Conservation (phyloP, 1,140 invertebrate genomes). For the Adelges cooleyi region DNA sequence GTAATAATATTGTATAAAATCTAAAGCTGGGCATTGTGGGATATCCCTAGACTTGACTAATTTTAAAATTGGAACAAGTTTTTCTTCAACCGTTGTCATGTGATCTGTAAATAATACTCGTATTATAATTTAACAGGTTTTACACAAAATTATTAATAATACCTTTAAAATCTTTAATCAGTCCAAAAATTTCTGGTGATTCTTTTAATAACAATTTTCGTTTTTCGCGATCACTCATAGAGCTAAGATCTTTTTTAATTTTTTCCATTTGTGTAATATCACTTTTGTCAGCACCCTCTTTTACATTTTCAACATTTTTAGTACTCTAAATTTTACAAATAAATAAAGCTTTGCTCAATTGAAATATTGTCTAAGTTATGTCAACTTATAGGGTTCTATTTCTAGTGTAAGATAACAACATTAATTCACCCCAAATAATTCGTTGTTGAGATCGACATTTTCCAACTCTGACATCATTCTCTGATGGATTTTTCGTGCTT, state of each 20-base stretch:
- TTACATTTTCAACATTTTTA: constrained; percentile 1
- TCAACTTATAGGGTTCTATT: too few relatives aligned
- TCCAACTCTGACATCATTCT: constrained; percentile 63
- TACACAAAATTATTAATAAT: constrained; percentile 36
- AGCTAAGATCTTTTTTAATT: constrained; percentile 58
- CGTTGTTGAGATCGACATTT: constrained; percentile 59
- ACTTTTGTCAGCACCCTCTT: constrained; percentile 37
- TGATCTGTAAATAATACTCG: background rate
- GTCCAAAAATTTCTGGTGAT: constrained; percentile 65
- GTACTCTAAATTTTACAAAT: background rate
- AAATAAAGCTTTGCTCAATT: too few relatives aligned
- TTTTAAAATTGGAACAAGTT: constrained; percentile 33
- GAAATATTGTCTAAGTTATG: too few relatives aligned
- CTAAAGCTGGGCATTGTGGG: constrained; percentile 44
- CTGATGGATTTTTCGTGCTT: constrained; percentile 69
- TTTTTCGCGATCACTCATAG: constrained; percentile 62
- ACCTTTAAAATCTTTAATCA: constrained; percentile 66
- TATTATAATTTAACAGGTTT: background rate
- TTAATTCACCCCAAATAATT: constrained; percentile 4
- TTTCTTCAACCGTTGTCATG: background rate
- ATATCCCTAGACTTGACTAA: constrained; percentile 47
- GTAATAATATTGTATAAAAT: constrained; percentile 61
- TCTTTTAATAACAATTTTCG: constrained; percentile 63
- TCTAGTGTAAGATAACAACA: too few relatives aligned
- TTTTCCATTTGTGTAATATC: constrained; percentile 40